Evolutionary conservation across 2,888 invertebrate species (phyloP).

Genomic region (Agrochola circellaris): DNA sequence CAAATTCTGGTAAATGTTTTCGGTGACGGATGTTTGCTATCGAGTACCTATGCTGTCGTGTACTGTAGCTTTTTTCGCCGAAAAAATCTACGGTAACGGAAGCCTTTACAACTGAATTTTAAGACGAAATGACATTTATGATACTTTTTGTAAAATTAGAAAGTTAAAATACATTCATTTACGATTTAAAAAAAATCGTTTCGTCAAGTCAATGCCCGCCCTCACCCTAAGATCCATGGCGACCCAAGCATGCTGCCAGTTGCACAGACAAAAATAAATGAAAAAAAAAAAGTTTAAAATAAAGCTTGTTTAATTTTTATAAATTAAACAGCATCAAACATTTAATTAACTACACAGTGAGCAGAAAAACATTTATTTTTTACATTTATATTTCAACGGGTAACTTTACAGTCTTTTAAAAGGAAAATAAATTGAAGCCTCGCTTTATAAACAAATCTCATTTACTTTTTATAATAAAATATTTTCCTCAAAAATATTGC

Average conservation of each 20-base stretch:
- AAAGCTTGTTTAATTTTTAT: no score
- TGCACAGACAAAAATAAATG: neutral
- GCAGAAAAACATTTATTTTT: neutral
- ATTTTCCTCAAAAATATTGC: conserved; percentile 9
- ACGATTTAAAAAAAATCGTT: no score
- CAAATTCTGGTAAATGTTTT: conserved; percentile 6
- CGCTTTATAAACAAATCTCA: neutral
- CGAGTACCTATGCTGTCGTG: neutral
- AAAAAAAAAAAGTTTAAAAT: no score
- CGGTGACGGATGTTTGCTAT: neutral
- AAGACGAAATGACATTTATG: neutral
- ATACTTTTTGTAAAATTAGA: neutral
- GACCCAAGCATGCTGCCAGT: neutral
- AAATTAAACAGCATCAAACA: no score
- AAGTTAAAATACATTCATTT: no score
- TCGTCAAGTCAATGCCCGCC: no score
- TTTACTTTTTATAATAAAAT: neutral
- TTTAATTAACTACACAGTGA: no score
- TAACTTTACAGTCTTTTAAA: neutral
- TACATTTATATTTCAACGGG: neutral
- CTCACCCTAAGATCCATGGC: neutral
- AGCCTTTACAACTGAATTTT: no score
- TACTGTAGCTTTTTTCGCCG: neutral
- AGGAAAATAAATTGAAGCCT: neutral
- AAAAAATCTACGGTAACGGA: neutral